These are phyloP conservation scores for Lepilemur ruficaudatus DNA, from an alignment of 2,797 vertebrate genomes.

Conservation along the genomic window DNA sequence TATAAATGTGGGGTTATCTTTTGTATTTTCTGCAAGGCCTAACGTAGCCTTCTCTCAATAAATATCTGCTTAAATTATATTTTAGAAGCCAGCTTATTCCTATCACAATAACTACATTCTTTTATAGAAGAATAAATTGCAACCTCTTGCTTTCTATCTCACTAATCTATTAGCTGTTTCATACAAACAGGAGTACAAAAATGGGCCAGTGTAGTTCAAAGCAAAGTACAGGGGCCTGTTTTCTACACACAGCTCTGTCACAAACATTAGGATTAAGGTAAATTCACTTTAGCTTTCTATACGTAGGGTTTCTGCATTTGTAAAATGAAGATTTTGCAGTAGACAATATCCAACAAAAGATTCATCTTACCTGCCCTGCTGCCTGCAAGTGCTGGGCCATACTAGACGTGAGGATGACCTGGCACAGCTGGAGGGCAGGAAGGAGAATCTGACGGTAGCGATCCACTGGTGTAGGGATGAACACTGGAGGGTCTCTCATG, in stretches of 20 bases:
- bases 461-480: constrained; percentile 95
- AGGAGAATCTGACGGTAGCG: constrained; percentile 96
- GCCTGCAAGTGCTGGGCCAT: constrained; percentile 95
- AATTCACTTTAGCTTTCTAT: neutral
- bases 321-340: neutral
- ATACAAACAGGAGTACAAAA: neutral
- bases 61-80: neutral
- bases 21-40: neutral
- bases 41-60: neutral
- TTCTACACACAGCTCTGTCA: neutral
- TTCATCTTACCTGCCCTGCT: constrained; percentile 91
- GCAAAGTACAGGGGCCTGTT: neutral
- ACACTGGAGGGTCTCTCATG: constrained; percentile 92
- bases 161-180: neutral
- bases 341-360: neutral
- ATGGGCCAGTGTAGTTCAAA: neutral
- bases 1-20: neutral
- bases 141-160: neutral
- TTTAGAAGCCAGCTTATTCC: constrained; percentile 9
- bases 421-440: constrained; percentile 93
- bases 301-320: neutral
- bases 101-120: neutral
- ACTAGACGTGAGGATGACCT: constrained; percentile 96
- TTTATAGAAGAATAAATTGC: neutral
- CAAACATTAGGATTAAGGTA: neutral